These are phyloP conservation scores for Regulus satrapa DNA, from an alignment of 2,113 vertebrate genomes.

Conservation along the genomic window DNA sequence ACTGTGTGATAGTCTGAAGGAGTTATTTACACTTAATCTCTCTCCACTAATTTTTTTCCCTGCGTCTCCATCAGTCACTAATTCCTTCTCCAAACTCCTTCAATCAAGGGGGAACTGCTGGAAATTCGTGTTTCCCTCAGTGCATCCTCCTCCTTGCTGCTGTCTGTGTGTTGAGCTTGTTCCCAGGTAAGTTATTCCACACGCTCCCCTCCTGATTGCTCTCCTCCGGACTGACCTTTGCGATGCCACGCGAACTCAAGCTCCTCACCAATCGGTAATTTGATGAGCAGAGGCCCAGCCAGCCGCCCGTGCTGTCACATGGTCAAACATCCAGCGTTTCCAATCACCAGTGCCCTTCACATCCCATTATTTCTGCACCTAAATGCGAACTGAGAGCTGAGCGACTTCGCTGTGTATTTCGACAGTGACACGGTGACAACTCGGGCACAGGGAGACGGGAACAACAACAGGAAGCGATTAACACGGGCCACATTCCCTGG, in stretches of 20 bases:
- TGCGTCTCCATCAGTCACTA: neutral
- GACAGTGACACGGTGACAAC: neutral
- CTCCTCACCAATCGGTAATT: neutral
- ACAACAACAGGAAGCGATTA: fast-evolving
- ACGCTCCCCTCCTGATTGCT: neutral
- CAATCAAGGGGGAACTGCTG: neutral
- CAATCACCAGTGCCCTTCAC: neutral
- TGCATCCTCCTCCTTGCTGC: neutral
- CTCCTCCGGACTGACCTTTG: neutral
- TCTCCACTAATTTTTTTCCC: neutral
- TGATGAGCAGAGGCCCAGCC: neutral
- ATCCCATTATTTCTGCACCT: neutral
- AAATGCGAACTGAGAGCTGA: neutral
- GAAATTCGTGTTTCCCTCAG: neutral
- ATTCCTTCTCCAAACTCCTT: neutral
- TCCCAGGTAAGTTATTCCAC: neutral
- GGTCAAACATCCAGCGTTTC: neutral
- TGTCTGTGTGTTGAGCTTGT: neutral
- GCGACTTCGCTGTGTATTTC: fast-evolving
- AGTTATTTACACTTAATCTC: neutral
- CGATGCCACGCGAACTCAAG: neutral
- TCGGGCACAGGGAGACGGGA: neutral
- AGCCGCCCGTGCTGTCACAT: neutral
- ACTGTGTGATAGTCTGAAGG: neutral
- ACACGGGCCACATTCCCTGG: neutral